Evolutionary conservation across 2,888 invertebrate species (phyloP), one percentile per base, ranked within the genome.

Genomic region (Pollenia griseotomentosa): DNA sequence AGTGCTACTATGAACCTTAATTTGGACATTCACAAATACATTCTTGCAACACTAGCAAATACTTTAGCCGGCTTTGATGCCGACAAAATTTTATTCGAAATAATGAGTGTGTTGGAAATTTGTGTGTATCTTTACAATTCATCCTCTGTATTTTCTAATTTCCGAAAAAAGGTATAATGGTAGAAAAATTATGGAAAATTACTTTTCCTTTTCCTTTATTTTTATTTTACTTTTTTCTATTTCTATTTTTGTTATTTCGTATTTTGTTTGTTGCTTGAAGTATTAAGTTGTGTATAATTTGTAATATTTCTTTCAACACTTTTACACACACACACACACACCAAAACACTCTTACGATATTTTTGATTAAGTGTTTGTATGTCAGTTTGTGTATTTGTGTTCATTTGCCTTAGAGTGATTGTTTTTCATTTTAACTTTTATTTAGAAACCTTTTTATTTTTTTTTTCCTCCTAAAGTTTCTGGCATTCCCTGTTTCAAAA

Each of bases 211-310:
- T 83, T 66, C 59, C 73, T 71, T 51, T 77, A 33, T 86, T 68
- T 33, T 19, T 6, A 33, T 82, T 23, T 42, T 40, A 0, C 5
- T 55, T 83, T 57, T n/a, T 55, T 11, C 10, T 71, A 11, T 9
- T 44, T 23, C 59, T 33, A 33, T 74, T 73, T 59, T 66, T 51
- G 9, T 71, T n/a, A 5, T 53, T 40, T 55, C 33, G 9, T 63
- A 48, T 48, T 65, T 19, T 46, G 33, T 59, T 51, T 65, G 33
- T 70, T 78, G 74, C 63, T 46, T 11, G 63, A 65, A 78, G 71
- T 86, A 86, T 75, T 73, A 75, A 84, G 61, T 86, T 73, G 61
- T 78, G 83, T 81, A 68, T 80, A 84, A 84, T 84, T 81, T 81
- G 71, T 66, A 80, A 86, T 59, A 65, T 77, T 77, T 83, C 68